Percentiles rank a stretch among this genome's conserved stretches.
Conservation (phyloP, 2,888 invertebrate genomes). For the Drosophila longiperda region DNA sequence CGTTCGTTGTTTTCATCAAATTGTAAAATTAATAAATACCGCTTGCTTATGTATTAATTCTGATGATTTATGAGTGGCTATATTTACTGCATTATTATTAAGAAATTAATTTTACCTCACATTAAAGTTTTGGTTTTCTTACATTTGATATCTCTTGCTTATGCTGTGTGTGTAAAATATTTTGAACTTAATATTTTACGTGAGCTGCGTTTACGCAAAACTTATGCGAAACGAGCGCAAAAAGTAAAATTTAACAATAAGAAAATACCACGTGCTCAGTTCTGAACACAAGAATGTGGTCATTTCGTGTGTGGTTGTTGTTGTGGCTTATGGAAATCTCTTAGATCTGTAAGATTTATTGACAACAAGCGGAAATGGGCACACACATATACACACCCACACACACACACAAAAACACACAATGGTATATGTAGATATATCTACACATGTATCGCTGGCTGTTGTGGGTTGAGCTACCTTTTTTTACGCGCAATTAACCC, state of each 20-base stretch:
- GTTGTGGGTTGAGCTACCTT: conserved; percentile 46
- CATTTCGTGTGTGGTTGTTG: conserved; percentile 7
- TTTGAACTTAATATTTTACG: neutral
- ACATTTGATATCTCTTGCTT: neutral
- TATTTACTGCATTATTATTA: neutral
- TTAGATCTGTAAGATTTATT: conserved; percentile 71
- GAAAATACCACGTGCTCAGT: conserved; percentile 4
- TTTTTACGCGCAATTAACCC: conserved; percentile 78
- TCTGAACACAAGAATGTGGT: conserved; percentile 5
- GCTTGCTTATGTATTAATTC: neutral
- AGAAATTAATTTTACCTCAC: neutral
- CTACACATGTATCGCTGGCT: conserved; percentile 15
- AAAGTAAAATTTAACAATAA: neutral
- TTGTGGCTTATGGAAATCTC: conserved; percentile 47
- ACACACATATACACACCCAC: conserved; percentile 18
- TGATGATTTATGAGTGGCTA: neutral
- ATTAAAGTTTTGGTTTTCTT: neutral
- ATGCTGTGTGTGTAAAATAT: neutral
- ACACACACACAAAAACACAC: conserved; percentile 1
- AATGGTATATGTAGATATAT: neutral
- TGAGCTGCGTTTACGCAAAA: neutral
- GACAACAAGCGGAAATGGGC: conserved; percentile 65
- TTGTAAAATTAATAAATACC: neutral
- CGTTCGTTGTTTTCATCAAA: conserved; percentile 1
- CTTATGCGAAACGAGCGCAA: neutral